These are phyloP conservation scores for Drosophila tani DNA, from an alignment of 1,140 invertebrate species.

Conservation along the genomic window DNA sequence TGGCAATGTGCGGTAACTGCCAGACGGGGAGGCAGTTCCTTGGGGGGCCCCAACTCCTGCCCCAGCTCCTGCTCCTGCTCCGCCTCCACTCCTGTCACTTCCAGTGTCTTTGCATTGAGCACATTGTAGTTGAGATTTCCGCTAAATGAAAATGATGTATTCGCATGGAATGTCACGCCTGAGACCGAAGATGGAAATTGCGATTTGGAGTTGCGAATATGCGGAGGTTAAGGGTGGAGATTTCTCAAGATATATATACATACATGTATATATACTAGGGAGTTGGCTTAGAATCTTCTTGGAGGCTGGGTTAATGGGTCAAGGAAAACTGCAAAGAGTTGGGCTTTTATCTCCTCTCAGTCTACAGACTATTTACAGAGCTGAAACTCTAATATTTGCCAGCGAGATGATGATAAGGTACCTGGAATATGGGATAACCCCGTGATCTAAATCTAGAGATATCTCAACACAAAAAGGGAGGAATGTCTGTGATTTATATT, in stretches of 20 bases:
- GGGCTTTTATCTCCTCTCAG: no score
- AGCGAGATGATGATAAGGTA: no score
- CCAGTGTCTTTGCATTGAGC: conserved; percentile 61
- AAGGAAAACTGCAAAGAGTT: no score
- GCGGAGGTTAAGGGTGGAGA: background rate
- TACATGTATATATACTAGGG: background rate
- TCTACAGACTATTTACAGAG: no score
- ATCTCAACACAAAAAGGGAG: no score
- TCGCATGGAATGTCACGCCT: conserved; percentile 72
- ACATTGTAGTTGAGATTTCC: conserved; percentile 80
- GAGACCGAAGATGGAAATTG: conserved; percentile 19
- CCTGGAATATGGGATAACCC: no score
- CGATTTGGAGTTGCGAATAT: conserved; percentile 10
- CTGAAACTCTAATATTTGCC: no score
- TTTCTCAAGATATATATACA: background rate
- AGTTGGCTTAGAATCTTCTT: background rate
- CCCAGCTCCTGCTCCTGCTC: background rate
- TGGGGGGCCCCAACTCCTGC: background rate
- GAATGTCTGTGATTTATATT: no score
- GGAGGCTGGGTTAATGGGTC: background rate
- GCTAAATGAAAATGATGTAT: conserved; percentile 76
- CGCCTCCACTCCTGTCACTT: conserved; percentile 12
- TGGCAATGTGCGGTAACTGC: conserved; percentile 61
- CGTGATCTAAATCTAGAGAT: no score
- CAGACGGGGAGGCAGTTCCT: conserved; percentile 19